Evolutionary conservation across 2,888 invertebrate genomes (phyloP), one percentile per base, ranked within the genome.

Genomic region (Lepas anatifera): DNA sequence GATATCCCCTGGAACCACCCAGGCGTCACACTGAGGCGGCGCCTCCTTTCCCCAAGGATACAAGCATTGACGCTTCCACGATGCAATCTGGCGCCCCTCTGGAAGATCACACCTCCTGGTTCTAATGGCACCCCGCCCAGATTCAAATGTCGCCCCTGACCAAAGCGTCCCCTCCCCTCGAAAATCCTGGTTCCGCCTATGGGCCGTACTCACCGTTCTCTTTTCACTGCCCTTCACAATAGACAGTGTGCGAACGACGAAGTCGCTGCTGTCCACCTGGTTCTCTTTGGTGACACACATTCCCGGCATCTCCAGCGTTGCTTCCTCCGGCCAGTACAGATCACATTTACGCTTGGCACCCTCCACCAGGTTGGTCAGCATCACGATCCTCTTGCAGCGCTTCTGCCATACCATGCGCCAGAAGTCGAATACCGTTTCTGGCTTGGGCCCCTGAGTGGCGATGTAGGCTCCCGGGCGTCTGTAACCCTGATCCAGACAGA

Each of bases 321-420:
- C 80, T 27, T 80, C 78, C 29, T 81, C 80, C 0, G 82, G 82
- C 84, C 84, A 84, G 73, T 84, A 84, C 74, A 81, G 80, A 69
- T 83, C 82, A 70, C 83, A 82, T 75, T 83, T 83, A 75, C 78
- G 80, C 81, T 58, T 58, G 58, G 13, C 32, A 7, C 78, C 79
- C 76, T 84, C 84, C 3, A 78, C 72, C 2, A 83, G 73, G 71
- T 83, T 83, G 16, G 83, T 80, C 37, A 84, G 73, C 82, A 84
- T 83, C 27, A 83, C 79, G 69, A 84, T 35, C 2, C 58, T 4
- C 1, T 16, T 22, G 25, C 8, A 18, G 11, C 32, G 32, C 35
- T 32, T 58, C 22, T 58, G 16, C 58, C 58, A 58, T 18, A 58
- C 32, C 58, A 58, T 58, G 25, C 58, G 58, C 58, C 58, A 58